Evolutionary conservation across 2,888 invertebrate genomes (phyloP).

Genomic region (Eubasilissa splendida): DNA sequence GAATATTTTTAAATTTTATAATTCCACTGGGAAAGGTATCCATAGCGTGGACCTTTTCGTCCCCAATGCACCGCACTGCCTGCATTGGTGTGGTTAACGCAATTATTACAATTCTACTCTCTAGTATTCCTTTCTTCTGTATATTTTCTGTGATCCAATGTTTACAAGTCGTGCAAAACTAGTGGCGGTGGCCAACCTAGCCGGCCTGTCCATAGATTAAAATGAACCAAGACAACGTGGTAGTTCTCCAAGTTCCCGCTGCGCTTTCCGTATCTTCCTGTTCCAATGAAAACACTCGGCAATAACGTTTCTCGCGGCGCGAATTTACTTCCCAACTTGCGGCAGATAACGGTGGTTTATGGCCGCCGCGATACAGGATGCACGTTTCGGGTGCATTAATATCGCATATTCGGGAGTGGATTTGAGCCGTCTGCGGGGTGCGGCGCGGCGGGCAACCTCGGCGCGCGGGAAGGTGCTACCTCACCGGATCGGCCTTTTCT

Average conservation of each 20-base stretch:
- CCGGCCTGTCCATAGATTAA: too few relatives aligned
- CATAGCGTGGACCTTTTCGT: too few relatives aligned
- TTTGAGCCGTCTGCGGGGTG: background rate
- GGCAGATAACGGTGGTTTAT: constrained; percentile 20
- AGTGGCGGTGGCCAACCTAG: background rate
- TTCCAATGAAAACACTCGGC: background rate
- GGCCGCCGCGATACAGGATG: constrained; percentile 22
- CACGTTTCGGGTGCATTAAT: constrained; percentile 16
- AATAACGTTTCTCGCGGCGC: constrained; percentile 10
- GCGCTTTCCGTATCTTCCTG: background rate
- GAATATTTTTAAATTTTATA: too few relatives aligned
- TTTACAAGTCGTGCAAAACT: background rate
- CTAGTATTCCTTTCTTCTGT: too few relatives aligned
- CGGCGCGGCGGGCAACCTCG: background rate
- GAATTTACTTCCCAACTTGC: background rate
- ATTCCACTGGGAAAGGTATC: too few relatives aligned
- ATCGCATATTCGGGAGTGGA: constrained; percentile 1
- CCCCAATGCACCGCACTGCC: too few relatives aligned
- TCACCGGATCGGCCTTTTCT: background rate
- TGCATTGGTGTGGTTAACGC: too few relatives aligned
- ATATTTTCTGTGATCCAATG: background rate
- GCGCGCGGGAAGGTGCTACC: background rate
- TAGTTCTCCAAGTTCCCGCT: too few relatives aligned
- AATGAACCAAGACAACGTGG: too few relatives aligned
- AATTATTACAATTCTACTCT: too few relatives aligned